phyloP scores from a whole-genome alignment of 2,888 invertebrate genomes.

The Chrysomela aeneicollis region DNA sequence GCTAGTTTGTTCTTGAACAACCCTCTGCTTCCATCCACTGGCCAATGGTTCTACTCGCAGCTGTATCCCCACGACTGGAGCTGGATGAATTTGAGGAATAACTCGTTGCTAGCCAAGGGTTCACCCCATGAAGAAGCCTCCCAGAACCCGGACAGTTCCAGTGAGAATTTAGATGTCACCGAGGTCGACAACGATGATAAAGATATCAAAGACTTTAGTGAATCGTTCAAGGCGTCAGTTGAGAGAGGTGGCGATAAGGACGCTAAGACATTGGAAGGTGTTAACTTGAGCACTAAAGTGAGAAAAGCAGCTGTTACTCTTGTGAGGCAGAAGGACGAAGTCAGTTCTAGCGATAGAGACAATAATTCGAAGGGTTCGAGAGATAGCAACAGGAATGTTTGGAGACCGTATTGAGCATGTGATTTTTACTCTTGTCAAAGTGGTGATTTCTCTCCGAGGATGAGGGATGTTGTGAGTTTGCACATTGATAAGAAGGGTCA shows the following conservation, averaged over 20 bases:
- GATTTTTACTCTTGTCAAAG: no score
- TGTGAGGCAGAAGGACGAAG: constrained; percentile 58
- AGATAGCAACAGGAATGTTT: constrained; percentile 73
- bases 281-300: constrained; percentile 56
- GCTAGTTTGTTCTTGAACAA: constrained; percentile 79
- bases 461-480: no score
- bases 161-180: constrained; percentile 50
- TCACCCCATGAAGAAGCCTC: constrained; percentile 44
- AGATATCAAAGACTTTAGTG: constrained; percentile 33
- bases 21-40: constrained; percentile 77
- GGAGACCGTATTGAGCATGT: constrained; percentile 74
- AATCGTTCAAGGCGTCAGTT: constrained; percentile 26
- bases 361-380: constrained; percentile 58
- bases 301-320: constrained; percentile 58
- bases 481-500: no score
- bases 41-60: constrained; percentile 81
- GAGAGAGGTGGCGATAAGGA: constrained; percentile 34
- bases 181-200: constrained; percentile 47
- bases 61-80: constrained; percentile 76
- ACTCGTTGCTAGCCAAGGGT: constrained; percentile 37
- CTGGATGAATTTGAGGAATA: constrained; percentile 68
- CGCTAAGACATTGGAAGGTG: constrained; percentile 49
- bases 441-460: no score
- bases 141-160: constrained; percentile 51
- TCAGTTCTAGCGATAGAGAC: constrained; percentile 58